phyloP scores from a whole-genome alignment of 2,888 invertebrate species.

The Caenorhabditis doughertyi region DNA sequence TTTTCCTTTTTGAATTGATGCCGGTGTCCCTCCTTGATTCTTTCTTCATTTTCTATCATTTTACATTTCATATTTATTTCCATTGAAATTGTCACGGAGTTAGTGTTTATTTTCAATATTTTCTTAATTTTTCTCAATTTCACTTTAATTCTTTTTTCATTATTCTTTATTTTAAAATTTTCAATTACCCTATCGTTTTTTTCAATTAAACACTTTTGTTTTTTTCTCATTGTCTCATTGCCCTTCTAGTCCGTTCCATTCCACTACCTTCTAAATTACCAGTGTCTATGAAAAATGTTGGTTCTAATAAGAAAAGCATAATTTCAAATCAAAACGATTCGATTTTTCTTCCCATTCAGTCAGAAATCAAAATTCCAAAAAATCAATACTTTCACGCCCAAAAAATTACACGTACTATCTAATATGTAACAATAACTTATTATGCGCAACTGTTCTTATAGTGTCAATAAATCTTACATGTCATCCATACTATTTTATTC shows the following conservation, averaged over 20 bases:
- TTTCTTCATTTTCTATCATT: slow-evolving; percentile 57
- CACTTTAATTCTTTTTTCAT: not conserved
- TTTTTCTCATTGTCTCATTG: not conserved
- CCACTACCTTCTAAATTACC: slow-evolving; percentile 27
- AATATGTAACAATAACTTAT: slow-evolving; percentile 61
- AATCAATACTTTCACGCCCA: slow-evolving; percentile 4
- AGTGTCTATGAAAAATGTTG: slow-evolving; percentile 30
- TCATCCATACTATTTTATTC: slow-evolving; percentile 9
- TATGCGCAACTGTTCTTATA: slow-evolving; percentile 54
- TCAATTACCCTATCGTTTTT: not conserved
- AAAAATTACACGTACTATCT: slow-evolving; percentile 14
- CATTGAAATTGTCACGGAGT: slow-evolving; percentile 35
- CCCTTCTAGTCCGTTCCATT: slow-evolving; percentile 22
- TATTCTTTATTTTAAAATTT: slow-evolving; percentile 5
- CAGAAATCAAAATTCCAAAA: slow-evolving; percentile 2
- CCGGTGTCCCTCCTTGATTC: slow-evolving; percentile 54
- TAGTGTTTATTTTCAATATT: slow-evolving; percentile 17
- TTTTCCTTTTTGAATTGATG: slow-evolving; percentile 51
- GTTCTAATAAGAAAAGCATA: slow-evolving; percentile 4
- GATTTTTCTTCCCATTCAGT: too few species aligned
- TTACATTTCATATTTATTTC: slow-evolving; percentile 62
- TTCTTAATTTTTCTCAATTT: not conserved
- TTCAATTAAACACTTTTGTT: slow-evolving; percentile 1
- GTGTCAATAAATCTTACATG: slow-evolving; percentile 59
- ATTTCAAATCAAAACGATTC: slow-evolving; percentile 31